Percentiles rank a stretch among this genome's conserved stretches.
Conservation (phyloP, 2,113 vertebrate species). For the Chloropsis cyanopogon region DNA sequence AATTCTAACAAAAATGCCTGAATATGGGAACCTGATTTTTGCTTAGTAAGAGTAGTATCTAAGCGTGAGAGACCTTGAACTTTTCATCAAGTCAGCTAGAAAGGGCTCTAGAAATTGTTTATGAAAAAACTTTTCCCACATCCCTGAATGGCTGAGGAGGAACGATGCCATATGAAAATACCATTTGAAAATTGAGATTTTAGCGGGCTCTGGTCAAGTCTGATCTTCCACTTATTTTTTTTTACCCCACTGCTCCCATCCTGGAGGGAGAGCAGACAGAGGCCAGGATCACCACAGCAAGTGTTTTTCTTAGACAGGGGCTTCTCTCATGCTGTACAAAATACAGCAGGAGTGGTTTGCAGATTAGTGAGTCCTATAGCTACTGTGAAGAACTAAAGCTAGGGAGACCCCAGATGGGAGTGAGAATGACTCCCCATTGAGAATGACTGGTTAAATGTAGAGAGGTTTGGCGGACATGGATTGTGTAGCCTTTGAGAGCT, state of each 20-base stretch:
- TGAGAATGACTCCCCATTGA: too few species aligned
- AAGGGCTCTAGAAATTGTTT: not conserved
- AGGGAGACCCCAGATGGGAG: not conserved
- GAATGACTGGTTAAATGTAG: not conserved
- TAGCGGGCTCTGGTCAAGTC: not conserved
- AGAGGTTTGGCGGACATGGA: not conserved
- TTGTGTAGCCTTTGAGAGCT: not conserved
- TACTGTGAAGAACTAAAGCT: not conserved
- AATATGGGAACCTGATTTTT: not conserved
- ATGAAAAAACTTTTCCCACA: not conserved
- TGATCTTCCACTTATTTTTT: not conserved
- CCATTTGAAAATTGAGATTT: rapidly evolving
- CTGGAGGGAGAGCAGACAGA: not conserved
- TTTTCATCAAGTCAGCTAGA: not conserved
- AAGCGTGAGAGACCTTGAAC: not conserved
- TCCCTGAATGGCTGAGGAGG: not conserved
- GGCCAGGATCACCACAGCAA: not conserved
- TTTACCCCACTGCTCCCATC: not conserved
- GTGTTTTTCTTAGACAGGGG: not conserved
- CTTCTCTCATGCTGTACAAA: not conserved
- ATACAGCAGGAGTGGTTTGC: not conserved
- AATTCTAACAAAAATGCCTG: not conserved
- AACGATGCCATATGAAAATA: not conserved
- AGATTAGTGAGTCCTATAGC: not conserved
- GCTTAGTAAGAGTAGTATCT: not conserved